Evolutionary conservation across 2,113 vertebrate genomes (phyloP), one percentile per base, ranked within the genome.

Genomic region (Xyliphius kryptos): DNA sequence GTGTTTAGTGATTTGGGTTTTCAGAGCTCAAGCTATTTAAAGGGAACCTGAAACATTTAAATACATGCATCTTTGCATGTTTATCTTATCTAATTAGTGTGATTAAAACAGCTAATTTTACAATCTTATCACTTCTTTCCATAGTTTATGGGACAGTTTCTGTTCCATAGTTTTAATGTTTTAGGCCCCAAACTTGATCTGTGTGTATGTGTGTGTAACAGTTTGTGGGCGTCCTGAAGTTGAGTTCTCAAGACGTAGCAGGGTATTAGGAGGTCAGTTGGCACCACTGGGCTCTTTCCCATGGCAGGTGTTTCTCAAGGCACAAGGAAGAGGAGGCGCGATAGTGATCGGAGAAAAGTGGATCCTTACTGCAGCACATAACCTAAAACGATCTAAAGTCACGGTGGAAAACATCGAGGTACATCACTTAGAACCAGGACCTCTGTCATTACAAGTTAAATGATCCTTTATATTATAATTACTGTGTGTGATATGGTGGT

Each of bases 281-380:
- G 83, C 84, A 22, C 52, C 47, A 32, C 0, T 16, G 0, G 14
- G 78, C 3, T 38, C 73, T 4, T 72, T 88, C 58, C 87, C 87
- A 2, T 88, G 85, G 87, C 85, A 88, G 66, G 82, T 79, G 17
- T 9, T 83, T 0, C 9, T 38, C 1, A 21, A 0, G 0, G 1
- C 6, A 26, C 0, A 0, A 4, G 6, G 17, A 12, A 40, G 56
- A 61, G 68, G 38, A 22, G 65, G 68, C 40, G 72, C 72, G 5
- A 56, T 20, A 32, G 60, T 74, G 59, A 65, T 74, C 16, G 62
- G 47, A 15, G 72, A 70, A 44, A 46, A 48, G n/a, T 74, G 72
- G 68, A 60, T 70, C 7, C 43, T 74, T 3, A 74, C 68, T 26
- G 72, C 68, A 5, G 72, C 68, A 48, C 47, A 65, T 13, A 70